Evolutionary conservation across 2,797 vertebrate genomes (phyloP), one percentile per base, ranked within the genome.

Genomic region (Picus viridis): DNA sequence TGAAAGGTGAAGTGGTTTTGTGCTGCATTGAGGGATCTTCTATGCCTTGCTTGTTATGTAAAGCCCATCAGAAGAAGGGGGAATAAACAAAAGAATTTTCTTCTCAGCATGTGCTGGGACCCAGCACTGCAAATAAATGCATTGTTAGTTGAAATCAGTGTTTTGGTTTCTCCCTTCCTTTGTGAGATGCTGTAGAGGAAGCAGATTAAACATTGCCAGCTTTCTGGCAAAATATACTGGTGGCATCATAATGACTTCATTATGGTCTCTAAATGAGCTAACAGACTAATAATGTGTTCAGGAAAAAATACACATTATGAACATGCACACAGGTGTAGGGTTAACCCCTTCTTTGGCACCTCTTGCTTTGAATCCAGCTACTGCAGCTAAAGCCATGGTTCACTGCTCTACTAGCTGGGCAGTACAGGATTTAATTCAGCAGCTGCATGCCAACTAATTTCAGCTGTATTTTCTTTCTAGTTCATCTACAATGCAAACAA

Each of bases 91-190:
- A 89, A 84, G 54, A 14, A 85, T 81, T 72, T 69, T 95, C 63
- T 91, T 77, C 88, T 91, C 78, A 77, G 82, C 67, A 57, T 86
- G 71, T 86, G 62, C 89, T 88, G 87, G 84, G 86, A 72, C 65
- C 39, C 64, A 73, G 69, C 65, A 67, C 72, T 23, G 83, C 90
- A 94, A 87, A 93, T 69, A 54, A 79, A 93, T 34, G 74, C 89
- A 86, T 73, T 96, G 94, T 94, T 91, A 92, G 76, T 77, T 70
- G 76, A 91, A 95, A 63, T 94, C 83, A 74, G 78, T 94, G 88
- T 88, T 96, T 94, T 95, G 83, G 81, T 95, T 94, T 96, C 88
- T 93, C 86, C 86, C 90, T 93, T 96, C 93, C 92, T 95, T 19
- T 94, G 88, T 72, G 90, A 91, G 88, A 89, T 80, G 73, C 80